Percentiles rank a stretch among this genome's conserved stretches.
These are phyloP conservation scores for Falco concolor DNA, from an alignment of 2,797 vertebrate species.

Conservation along the genomic window DNA sequence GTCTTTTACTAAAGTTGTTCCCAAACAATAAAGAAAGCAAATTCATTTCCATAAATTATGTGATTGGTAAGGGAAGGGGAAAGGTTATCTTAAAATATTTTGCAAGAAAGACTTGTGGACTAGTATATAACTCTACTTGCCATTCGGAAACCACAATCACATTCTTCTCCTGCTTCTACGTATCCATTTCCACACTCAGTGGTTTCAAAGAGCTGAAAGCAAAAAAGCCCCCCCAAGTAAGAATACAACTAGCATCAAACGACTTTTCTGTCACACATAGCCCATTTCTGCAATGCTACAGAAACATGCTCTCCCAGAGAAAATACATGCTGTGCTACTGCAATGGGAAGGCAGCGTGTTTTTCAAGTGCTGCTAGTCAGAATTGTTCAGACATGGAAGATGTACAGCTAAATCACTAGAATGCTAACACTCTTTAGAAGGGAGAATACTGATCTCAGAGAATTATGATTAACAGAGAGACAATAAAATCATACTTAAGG, in stretches of 20 bases:
- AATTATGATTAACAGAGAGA: neutral
- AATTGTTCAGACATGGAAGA: neutral
- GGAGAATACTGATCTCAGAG: neutral
- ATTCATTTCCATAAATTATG: neutral
- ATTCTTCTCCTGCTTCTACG: constrained; percentile 94
- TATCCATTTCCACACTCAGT: constrained; percentile 96
- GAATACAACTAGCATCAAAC: neutral
- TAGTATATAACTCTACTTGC: constrained; percentile 70
- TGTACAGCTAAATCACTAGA: neutral
- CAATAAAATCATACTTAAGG: neutral
- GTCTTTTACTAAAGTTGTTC: neutral
- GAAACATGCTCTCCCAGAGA: neutral
- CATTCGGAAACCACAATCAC: constrained; percentile 88
- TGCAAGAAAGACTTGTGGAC: neutral
- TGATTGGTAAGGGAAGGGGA: too few species aligned
- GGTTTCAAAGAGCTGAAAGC: constrained; percentile 85
- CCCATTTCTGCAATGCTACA: neutral
- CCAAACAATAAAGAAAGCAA: neutral
- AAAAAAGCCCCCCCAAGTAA: neutral
- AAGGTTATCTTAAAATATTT: neutral
- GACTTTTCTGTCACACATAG: neutral
- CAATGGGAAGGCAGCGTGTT: fast-evolving
- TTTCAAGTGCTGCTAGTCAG: neutral
- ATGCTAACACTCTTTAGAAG: neutral
- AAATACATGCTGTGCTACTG: fast-evolving